Conservation (phyloP, 30 jellyfish, hydroid and myxozoan genomes). For the Cassiopea xamachana region DNA sequence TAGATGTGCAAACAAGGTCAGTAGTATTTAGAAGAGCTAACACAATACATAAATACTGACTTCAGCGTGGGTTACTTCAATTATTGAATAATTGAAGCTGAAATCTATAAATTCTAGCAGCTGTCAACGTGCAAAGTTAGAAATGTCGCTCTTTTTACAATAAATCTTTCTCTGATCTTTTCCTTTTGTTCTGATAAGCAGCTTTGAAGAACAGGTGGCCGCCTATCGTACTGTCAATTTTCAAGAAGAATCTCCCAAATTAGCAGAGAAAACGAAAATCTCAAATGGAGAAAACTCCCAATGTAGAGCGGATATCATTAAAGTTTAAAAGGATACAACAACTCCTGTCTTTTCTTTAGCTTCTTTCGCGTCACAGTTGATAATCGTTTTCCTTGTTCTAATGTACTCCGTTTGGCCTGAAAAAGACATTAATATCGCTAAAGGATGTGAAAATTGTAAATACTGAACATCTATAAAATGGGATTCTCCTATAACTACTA, state of each 20-base stretch:
- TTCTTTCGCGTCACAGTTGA: slow-evolving; percentile 45
- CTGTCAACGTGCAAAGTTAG: background rate
- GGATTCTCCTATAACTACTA: too few relatives aligned
- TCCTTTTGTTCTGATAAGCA: background rate
- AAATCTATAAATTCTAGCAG: background rate
- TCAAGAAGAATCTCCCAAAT: background rate
- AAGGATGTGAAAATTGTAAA: too few relatives aligned
- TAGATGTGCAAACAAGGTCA: too few relatives aligned
- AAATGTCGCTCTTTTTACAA: background rate
- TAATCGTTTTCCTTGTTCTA: slow-evolving; percentile 13
- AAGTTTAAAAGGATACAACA: slow-evolving; percentile 31
- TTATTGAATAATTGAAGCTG: too few relatives aligned
- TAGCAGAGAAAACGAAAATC: background rate
- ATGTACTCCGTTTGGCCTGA: slow-evolving; percentile 1
- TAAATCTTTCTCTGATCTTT: background rate
- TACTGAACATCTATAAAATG: too few relatives aligned
- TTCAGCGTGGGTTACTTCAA: too few relatives aligned
- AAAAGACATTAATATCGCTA: background rate
- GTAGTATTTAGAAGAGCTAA: too few relatives aligned
- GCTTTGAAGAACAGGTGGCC: background rate
- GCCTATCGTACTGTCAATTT: background rate
- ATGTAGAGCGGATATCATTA: background rate
- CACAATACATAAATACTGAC: too few relatives aligned
- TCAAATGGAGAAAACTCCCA: background rate
- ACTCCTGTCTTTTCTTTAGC: slow-evolving; percentile 20